Evolutionary conservation across 2,888 invertebrate genomes (phyloP), one percentile per base, ranked within the genome.

Genomic region (Cryptops parisi): DNA sequence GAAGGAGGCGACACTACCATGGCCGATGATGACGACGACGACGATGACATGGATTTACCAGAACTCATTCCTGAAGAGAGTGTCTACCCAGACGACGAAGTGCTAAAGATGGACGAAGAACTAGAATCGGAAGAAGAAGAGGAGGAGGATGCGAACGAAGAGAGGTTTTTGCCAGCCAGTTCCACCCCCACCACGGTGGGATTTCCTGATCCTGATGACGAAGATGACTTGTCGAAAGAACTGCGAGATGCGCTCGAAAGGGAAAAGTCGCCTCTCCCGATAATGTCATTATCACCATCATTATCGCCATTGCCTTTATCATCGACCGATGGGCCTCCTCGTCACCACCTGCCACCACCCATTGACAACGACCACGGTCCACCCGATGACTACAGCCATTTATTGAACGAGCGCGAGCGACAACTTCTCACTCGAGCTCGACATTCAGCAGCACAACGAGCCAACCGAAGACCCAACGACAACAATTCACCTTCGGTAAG

Each of bases 1-100:
- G 52, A 52, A 52, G 52, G 52, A 21, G 52, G 52, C 6, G 52
- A 52, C 27, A 52, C 52, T 21, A 52, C 52, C 15, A 33, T 45
- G 5, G 27, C 52, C 2, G 26, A 27, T 15, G 52, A 52, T 12
- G 33, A 26, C 21, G 52, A 52, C 6, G 26, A 45, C 33, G 44
- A 33, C 44, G 52, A 52, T 17, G 26, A 27, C 23, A 33, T 33
- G 1, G 52, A 52, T 19, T 21, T 24, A 5, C 23, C 23, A 19
- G 43, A 41, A 17, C 17, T n/a, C 6, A 17, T 5, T 41, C 15
- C 9, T 21, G 43, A 12, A n/a, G 17, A 17, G 6, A 17, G 15
- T 9, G 33, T 15, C 27, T 33, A 45, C 15, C 44, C 43, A 21
- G 44, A 45, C 21, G 26, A 52, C 15, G 33, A 33, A 33, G 33